Evolutionary conservation across 2,797 vertebrate species (phyloP), one percentile per base, ranked within the genome.

Genomic region (Aythya fuligula): DNA sequence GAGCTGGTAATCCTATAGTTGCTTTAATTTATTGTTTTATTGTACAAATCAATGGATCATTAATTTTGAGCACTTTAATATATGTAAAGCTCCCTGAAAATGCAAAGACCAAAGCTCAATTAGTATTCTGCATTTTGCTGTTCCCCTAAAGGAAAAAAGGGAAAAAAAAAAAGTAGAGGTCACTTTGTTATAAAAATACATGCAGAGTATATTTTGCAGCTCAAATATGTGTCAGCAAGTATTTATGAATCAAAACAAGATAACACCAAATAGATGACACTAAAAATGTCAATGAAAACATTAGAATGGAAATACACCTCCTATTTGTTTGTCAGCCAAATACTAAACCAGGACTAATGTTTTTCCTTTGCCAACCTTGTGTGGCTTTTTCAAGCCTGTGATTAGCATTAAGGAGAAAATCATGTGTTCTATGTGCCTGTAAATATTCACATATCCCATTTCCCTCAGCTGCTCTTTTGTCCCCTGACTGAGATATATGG

Each of bases 101-200:
- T 62, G 58, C 9, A 87, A 87, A 89, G 71, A n/a, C 45, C 24
- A 78, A 92, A 87, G 30, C 47, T 84, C 75, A 77, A 34, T 85
- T 80, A 77, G 34, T 64, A 24, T 74, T 95, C 64, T 21, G 80
- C 4, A 53, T 80, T 87, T 96, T 92, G 19, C 30, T 89, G 19
- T 65, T 79, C 45, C 32, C 28, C 38, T 82, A 39, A 56, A 73
- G 43, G 83, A 87, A 87, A 25, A 49, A 43, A 43, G 17, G 6
- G 6, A 8, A 17, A 43, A 8, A 43, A 43, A 76, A 65, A 70
- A 54, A 71, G 32, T 89, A 77, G 58, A 81, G 86, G 83, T 93
- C 75, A 90, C 86, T 91, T 94, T 81, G 47, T 93, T 97, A 94
- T 95, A 93, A 96, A 97, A 97, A 95, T 95, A 97, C 15, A 56